Evolutionary conservation across 2,888 invertebrate genomes (phyloP), one percentile per base, ranked within the genome.

Genomic region (Dicyrtomina minuta): DNA sequence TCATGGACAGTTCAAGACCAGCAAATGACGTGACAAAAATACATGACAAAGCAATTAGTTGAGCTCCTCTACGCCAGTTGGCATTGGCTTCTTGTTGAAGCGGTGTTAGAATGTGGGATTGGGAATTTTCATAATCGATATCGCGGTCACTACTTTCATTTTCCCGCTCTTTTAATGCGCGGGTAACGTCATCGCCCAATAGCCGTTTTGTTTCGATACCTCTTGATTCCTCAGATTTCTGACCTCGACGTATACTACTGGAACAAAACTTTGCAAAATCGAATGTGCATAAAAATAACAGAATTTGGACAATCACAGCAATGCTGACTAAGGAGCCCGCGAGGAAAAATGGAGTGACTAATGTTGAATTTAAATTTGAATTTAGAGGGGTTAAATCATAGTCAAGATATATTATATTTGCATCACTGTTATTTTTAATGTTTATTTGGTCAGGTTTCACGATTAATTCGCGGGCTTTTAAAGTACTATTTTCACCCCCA

Each of bases 1-100:
- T 51, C 0, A 70, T 68, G 24, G 64, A 62, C 24, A 70, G 64
- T 55, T 75, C 73, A 68, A 72, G 70, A 15, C 71, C 73, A 15
- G 60, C 64, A 51, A 72, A 75, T 13, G 44, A 51, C 26, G 71
- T 72, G n/a, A 74, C 12, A 1, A 65, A 41, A 20, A 70, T 64
- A 1, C 26, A 64, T 5, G 74, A 65, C 0, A 74, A 51, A 2
- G 66, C 41, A 0, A 72, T 53, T 0, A 74, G 58, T 2, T 10
- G 12, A 26, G 13, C 10, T 20, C 15, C 22, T 41, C 46, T 1
- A n/a, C n/a, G n/a, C 46, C 41, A 22, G 10, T 51, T 51, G 8
- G 10, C 17, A 12, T 4, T 58, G 6, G 33, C 33, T 33, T 5
- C 3, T 33, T 33, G 33, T 33, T 33, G 33, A 8, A 33, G 33